Evolutionary conservation across 2,888 invertebrate species (phyloP).

Genomic region (Caenorhabditis imperialis): DNA sequence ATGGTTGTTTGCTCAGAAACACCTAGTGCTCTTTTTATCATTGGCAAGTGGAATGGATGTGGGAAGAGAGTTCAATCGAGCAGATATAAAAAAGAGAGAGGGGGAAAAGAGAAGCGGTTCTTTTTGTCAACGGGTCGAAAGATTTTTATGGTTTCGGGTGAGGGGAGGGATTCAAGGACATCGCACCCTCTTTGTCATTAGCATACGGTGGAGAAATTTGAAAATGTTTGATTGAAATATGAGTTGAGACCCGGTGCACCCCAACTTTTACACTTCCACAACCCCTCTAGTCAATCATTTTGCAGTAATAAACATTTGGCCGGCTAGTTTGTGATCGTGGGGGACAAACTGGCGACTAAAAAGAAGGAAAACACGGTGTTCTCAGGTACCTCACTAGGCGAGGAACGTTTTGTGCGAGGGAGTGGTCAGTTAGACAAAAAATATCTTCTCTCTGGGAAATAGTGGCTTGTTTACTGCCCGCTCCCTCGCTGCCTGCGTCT

Average conservation of each 20-base stretch:
- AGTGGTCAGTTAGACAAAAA: background rate
- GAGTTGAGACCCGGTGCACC: background rate
- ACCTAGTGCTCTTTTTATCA: too few relatives aligned
- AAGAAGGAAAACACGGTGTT: too few relatives aligned
- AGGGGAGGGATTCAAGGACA: conserved; percentile 32
- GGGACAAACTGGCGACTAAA: too few relatives aligned
- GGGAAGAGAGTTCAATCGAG: background rate
- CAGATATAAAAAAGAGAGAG: background rate
- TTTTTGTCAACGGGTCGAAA: conserved; percentile 1
- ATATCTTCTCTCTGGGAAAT: background rate
- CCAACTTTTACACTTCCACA: too few relatives aligned
- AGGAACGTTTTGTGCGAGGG: background rate
- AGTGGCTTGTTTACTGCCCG: too few relatives aligned
- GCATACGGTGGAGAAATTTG: background rate
- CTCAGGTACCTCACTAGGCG: background rate
- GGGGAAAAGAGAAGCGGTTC: conserved; percentile 5
- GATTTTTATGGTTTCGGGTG: conserved; percentile 31
- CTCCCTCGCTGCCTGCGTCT: too few relatives aligned
- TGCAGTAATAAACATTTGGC: conserved; percentile 4
- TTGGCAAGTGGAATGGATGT: too few relatives aligned
- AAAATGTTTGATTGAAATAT: conserved; percentile 4
- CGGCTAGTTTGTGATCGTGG: too few relatives aligned
- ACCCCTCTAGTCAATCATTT: too few relatives aligned
- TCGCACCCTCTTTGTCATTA: conserved; percentile 4
- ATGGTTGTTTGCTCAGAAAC: too few relatives aligned